phyloP scores from a whole-genome alignment of 1,140 invertebrate genomes.

The Papilio aristodemus region DNA sequence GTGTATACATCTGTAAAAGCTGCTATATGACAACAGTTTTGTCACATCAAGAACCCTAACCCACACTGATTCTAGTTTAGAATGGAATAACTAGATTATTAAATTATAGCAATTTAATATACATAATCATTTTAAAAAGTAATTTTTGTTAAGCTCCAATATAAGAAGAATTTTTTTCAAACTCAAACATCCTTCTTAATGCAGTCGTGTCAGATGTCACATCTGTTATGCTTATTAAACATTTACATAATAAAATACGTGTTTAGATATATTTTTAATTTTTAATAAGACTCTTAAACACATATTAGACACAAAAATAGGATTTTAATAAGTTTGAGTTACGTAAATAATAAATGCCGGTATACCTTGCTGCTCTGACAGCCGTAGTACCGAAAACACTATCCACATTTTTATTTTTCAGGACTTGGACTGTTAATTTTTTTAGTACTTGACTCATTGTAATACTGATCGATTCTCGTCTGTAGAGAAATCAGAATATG shows the following conservation, averaged over 20 bases:
- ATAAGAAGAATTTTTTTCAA: too few species aligned
- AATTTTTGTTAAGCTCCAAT: too few species aligned
- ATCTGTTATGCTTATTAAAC: background rate
- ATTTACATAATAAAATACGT: background rate
- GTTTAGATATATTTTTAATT: background rate
- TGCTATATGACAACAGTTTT: too few species aligned
- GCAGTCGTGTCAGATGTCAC: background rate
- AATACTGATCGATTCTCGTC: conserved; percentile 42
- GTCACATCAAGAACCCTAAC: too few species aligned
- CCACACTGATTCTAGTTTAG: too few species aligned
- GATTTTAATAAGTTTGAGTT: conserved; percentile 40
- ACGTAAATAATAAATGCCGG: conserved; percentile 66
- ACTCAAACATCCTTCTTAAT: too few species aligned
- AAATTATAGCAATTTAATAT: too few species aligned
- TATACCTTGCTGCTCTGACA: conserved; percentile 61
- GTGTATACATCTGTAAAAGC: too few species aligned
- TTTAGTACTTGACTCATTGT: conserved; percentile 64
- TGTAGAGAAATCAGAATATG: conserved; percentile 4
- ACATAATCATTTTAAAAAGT: too few species aligned
- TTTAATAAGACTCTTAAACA: background rate
- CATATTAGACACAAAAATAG: background rate
- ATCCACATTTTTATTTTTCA: conserved; percentile 67
- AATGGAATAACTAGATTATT: too few species aligned
- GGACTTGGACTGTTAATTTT: conserved; percentile 62
- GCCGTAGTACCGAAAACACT: conserved; percentile 46